phyloP scores from a whole-genome alignment of 2,888 invertebrate species.

The Unio delphinus region DNA sequence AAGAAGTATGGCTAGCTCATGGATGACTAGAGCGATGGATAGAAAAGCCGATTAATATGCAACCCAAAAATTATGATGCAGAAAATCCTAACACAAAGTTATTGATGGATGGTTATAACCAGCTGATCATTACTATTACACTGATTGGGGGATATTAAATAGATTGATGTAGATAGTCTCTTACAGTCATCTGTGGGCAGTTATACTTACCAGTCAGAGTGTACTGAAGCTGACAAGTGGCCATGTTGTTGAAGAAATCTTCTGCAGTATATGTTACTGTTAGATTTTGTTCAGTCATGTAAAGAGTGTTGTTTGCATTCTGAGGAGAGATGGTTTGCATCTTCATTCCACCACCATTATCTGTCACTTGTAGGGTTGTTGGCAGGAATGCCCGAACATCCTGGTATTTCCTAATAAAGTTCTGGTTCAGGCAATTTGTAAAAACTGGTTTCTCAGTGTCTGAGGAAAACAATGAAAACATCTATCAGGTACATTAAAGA shows the following conservation, averaged over 20 bases:
- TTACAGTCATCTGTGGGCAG: not conserved
- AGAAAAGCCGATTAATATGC: no score
- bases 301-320: conserved; percentile 28
- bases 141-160: no score
- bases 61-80: no score
- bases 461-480: conserved; percentile 19
- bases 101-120: no score
- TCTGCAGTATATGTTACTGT: conserved; percentile 94
- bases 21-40: no score
- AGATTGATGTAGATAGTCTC: no score
- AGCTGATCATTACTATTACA: no score
- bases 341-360: conserved; percentile 41
- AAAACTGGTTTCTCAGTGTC: conserved; percentile 33
- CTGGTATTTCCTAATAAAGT: conserved; percentile 6
- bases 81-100: no score
- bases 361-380: conserved; percentile 16
- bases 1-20: no score
- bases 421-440: conserved; percentile 5
- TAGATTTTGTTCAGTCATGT: conserved; percentile 5
- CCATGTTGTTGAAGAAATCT: conserved; percentile 96
- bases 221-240: conserved; percentile 79
- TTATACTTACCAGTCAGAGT: conserved; percentile 33
- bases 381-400: conserved; percentile 8
- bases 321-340: conserved; percentile 25
- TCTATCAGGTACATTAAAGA: not conserved